A percentile compares a stretch with the other conserved stretches of the same genome.
These are phyloP conservation scores for Guaruba guarouba DNA, from an alignment of 2,113 vertebrate species.

Conservation along the genomic window DNA sequence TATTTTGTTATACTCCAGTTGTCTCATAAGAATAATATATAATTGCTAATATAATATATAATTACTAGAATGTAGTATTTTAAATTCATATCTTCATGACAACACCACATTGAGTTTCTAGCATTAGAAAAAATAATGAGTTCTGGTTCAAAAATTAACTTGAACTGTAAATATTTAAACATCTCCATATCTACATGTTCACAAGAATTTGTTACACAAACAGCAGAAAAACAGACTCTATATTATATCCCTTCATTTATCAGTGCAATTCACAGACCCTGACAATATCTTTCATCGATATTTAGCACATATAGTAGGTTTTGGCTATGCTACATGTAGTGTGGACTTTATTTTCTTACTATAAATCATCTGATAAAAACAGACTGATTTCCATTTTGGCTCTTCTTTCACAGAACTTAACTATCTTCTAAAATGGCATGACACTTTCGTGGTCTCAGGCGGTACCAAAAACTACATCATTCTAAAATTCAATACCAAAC, in stretches of 20 bases:
- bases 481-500: not conserved
- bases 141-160: constrained; percentile 18
- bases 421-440: not conserved
- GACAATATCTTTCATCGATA: not conserved
- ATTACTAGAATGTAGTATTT: constrained; percentile 39
- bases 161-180: constrained; percentile 33
- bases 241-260: not conserved
- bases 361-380: not conserved
- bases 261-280: not conserved
- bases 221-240: not conserved
- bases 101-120: not conserved
- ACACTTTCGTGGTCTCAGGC: not conserved
- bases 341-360: not conserved
- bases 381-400: not conserved
- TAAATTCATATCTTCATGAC: not conserved
- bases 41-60: constrained; percentile 23
- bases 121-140: constrained; percentile 21
- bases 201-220: not conserved
- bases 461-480: not conserved
- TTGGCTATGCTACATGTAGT: not conserved
- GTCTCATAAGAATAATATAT: constrained; percentile 7
- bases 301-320: not conserved
- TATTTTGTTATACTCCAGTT: constrained; percentile 17
- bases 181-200: not conserved
- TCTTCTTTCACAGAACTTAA: not conserved